Base-by-base conservation (phyloP, 2,797 vertebrate species). In the Falco columbarius region DNA sequence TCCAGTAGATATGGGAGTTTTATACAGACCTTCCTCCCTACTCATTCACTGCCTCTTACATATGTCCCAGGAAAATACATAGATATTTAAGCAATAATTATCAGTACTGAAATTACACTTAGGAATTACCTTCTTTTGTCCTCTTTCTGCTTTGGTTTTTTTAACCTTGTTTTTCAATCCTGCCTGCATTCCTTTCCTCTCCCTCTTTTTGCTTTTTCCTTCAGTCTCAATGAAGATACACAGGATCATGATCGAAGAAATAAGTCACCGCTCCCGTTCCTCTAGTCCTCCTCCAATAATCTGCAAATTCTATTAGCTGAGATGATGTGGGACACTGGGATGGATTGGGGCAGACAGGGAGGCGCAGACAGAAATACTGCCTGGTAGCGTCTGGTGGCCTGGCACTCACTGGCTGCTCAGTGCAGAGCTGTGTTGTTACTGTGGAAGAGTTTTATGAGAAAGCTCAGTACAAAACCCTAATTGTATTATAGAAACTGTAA, bases 221-320 rank as follows among this genome's bases (percentile, higher is more conserved):
- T 65, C 58, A 71, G 63, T 76, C 34, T 26, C 42, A 26, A 38
- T 56, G 75, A 59, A 88, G 62, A 70, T 36, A 36, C 30, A 36
- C 46, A 81, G 36, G 49, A 79, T 36, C 32, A 36, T 7, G 24
- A 76, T 52, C 7, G 52, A 79, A 93, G 62, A 89, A 84, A 38
- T 27, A 92, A 81, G 26, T 59, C 40, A 47, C 27, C 18, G 26
- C 89, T 87, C 36, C 51, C 44, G 38, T 65, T 86, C 66, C 82
- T 90, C 44, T 92, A 42, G 59, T 94, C 30, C 38, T 95, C 22
- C 51, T 93, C 62, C 89, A 95, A 47, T 40, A 81, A 93, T 80
- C 89, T 92, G 81, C 59, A 92, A 87, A 93, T 91, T 63, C 73
- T 44, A 79, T 87, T 89, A 94, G 61, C 19, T 89, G 71, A 58